phyloP scores from a whole-genome alignment of 2,797 vertebrate species.

The Urocyon cinereoargenteus region DNA sequence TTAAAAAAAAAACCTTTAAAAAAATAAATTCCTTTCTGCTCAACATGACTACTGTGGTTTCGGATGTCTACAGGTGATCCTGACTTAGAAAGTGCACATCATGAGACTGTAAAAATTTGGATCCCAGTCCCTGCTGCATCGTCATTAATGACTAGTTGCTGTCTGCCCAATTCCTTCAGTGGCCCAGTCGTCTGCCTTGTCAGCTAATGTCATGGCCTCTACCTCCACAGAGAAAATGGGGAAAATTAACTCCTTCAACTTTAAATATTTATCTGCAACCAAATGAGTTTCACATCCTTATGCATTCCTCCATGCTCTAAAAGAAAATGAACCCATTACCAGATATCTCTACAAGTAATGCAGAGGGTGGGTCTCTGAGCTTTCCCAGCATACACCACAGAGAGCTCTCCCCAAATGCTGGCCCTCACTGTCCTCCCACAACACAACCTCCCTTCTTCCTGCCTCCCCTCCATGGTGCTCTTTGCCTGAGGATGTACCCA shows the following conservation, averaged over 20 bases:
- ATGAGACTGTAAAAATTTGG: not conserved
- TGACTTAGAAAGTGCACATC: not conserved
- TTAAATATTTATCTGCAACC: not conserved
- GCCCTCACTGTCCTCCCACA: not conserved
- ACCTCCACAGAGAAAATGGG: not conserved
- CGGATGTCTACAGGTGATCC: not conserved
- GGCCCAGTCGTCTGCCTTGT: not conserved
- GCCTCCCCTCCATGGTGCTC: not conserved
- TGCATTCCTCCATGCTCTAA: not conserved
- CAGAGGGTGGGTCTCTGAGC: not conserved
- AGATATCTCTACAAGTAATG: not conserved
- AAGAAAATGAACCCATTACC: not conserved
- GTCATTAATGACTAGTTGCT: not conserved
- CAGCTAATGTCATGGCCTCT: not conserved
- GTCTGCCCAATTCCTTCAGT: not conserved
- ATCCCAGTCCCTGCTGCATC: not conserved
- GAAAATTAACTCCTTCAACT: not conserved
- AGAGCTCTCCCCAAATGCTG: not conserved
- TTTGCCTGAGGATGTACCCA: not conserved
- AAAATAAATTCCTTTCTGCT: not conserved
- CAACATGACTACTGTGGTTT: constrained; percentile 10
- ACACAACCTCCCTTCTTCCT: accelerated
- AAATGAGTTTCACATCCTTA: not conserved
- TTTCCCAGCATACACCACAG: not conserved
- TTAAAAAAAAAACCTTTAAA: too few relatives aligned